A percentile compares a stretch with the other conserved stretches of the same genome.
These are phyloP conservation scores for Diadumene lineata DNA, from an alignment of 92 coral and sea anemone species.

Conservation along the genomic window DNA sequence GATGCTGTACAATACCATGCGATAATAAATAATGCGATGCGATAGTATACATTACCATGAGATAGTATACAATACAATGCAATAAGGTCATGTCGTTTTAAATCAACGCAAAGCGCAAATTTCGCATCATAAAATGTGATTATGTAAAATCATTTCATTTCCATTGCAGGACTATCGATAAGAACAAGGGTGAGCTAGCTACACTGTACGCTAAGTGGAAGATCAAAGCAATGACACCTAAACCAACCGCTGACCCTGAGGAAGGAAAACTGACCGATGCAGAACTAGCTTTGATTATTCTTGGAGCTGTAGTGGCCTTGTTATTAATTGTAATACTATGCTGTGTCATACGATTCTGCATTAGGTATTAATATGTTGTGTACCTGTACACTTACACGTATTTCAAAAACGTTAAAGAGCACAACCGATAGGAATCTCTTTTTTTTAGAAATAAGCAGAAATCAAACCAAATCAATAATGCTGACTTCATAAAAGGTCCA, in stretches of 20 bases:
- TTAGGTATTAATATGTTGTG: conserved; percentile 49
- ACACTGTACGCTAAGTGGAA: conserved; percentile 86
- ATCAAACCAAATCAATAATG: too few relatives aligned
- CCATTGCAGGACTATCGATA: conserved; percentile 61
- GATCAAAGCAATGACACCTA: conserved; percentile 55
- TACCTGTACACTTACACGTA: background rate
- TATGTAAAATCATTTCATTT: too few relatives aligned
- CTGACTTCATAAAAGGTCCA: too few relatives aligned
- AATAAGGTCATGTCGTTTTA: too few relatives aligned
- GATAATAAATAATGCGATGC: too few relatives aligned
- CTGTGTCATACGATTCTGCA: conserved; percentile 74
- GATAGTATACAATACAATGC: too few relatives aligned
- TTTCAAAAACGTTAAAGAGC: too few relatives aligned
- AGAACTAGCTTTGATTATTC: conserved; percentile 76
- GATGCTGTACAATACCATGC: too few relatives aligned
- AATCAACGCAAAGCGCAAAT: too few relatives aligned
- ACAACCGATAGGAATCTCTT: background rate
- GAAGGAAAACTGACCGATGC: conserved; percentile 66
- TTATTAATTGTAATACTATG: conserved; percentile 68
- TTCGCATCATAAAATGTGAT: too few relatives aligned
- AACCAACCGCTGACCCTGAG: conserved; percentile 27
- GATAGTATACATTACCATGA: too few relatives aligned
- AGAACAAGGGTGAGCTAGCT: conserved; percentile 46
- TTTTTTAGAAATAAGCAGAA: too few relatives aligned
- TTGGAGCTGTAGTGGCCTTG: conserved; percentile 67